A percentile compares a stretch with the other conserved stretches of the same genome.
Evolutionary conservation across 2,113 vertebrate genomes (phyloP).

Genomic region (Cettia cetti): DNA sequence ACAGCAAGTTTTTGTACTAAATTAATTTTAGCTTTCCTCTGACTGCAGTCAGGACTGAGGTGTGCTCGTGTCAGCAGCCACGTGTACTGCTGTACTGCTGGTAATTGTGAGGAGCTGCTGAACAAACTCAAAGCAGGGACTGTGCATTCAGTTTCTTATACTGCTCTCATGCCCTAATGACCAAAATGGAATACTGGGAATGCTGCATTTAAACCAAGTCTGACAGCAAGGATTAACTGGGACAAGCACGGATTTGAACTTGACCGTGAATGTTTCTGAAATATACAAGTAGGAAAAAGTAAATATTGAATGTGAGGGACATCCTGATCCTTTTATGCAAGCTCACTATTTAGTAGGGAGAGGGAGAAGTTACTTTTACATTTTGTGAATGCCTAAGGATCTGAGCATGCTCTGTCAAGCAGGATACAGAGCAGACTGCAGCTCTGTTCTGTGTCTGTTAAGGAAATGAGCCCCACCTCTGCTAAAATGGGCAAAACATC

Average conservation of each 20-base stretch:
- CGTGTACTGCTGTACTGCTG: not conserved
- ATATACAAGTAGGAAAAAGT: not conserved
- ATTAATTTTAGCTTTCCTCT: not conserved
- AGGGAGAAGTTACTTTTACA: not conserved
- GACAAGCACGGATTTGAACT: not conserved
- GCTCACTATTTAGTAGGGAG: not conserved
- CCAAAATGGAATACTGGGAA: not conserved
- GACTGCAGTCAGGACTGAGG: not conserved
- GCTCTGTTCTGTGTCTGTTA: slow-evolving; percentile 63
- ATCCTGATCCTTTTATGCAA: slow-evolving; percentile 15
- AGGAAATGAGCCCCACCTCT: slow-evolving; percentile 74
- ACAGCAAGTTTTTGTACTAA: not conserved
- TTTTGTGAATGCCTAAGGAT: slow-evolving; percentile 40
- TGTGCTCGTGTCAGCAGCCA: not conserved
- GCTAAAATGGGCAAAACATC: slow-evolving; percentile 69
- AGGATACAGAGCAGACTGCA: slow-evolving; percentile 71
- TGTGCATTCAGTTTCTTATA: not conserved
- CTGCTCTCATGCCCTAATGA: not conserved
- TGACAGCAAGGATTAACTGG: not conserved
- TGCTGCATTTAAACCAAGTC: not conserved
- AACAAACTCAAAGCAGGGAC: not conserved
- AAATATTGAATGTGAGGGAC: not conserved
- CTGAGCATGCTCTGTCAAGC: slow-evolving; percentile 64
- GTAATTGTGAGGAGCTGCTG: not conserved
- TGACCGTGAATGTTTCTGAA: not conserved